Conservation (phyloP, 1,140 invertebrate genomes). For the Forficula auricularia region DNA sequence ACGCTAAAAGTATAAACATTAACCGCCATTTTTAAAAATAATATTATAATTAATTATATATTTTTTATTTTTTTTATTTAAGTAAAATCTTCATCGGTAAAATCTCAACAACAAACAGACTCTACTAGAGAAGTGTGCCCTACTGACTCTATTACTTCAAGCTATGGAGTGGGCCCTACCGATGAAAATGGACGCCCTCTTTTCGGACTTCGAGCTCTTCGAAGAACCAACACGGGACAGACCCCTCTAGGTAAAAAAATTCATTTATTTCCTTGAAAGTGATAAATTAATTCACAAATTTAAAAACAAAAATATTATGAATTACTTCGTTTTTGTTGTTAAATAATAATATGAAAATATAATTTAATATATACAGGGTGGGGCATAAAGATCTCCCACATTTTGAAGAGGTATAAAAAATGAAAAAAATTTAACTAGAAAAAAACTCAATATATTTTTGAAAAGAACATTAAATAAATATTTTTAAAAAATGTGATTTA, state of each 20-base stretch:
- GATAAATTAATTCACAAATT: no score
- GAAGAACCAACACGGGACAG: constrained; percentile 31
- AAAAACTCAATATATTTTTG: no score
- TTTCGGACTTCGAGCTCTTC: constrained; percentile 53
- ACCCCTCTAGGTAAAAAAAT: constrained; percentile 1
- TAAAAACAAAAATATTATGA: background rate
- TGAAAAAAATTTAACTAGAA: no score
- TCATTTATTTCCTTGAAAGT: background rate
- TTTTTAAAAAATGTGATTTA: no score
- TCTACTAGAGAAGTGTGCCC: constrained; percentile 18
- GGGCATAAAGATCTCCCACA: no score
- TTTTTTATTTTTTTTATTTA: background rate
- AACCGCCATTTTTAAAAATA: no score
- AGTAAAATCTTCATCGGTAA: background rate
- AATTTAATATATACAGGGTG: no score
- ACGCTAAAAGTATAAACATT: no score
- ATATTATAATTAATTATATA: no score
- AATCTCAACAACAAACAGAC: background rate
- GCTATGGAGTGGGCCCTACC: constrained; percentile 62
- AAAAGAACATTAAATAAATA: no score
- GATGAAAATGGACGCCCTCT: constrained; percentile 58
- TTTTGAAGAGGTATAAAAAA: no score
- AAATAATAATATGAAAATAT: no score
- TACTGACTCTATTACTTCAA: constrained; percentile 51
- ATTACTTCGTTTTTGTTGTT: background rate